A percentile compares a stretch with the other conserved stretches of the same genome.
Evolutionary conservation across 1,140 invertebrate species (phyloP).

Genomic region (Eueides isabella): DNA sequence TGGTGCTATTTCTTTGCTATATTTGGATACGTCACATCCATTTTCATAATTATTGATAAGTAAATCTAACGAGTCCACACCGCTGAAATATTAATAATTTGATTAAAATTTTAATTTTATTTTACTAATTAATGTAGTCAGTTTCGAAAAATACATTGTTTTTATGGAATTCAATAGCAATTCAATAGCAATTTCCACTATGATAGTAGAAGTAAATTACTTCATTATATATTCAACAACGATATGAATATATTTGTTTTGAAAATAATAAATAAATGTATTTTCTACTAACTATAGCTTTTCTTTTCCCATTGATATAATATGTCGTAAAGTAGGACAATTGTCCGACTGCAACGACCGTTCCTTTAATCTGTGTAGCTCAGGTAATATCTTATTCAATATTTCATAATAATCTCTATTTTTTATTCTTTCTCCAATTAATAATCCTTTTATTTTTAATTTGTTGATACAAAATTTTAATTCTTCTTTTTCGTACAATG

Average conservation of each 20-base stretch:
- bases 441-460: conserved; percentile 88
- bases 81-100: conserved; percentile 77
- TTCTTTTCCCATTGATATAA: conserved; percentile 82
- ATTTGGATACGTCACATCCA: conserved; percentile 49
- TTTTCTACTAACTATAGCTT: conserved; percentile 72
- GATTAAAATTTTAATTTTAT: background rate
- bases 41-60: conserved; percentile 63
- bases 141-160: no score
- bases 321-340: conserved; percentile 80
- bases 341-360: conserved; percentile 60
- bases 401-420: conserved; percentile 89
- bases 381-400: conserved; percentile 82
- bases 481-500: conserved; percentile 90
- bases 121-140: background rate
- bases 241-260: background rate
- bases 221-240: no score
- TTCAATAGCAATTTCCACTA: no score
- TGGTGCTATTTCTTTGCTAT: conserved; percentile 82
- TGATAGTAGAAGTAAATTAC: no score
- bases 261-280: background rate
- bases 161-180: no score
- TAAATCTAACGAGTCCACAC: conserved; percentile 84
- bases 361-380: conserved; percentile 68
- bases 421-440: conserved; percentile 86
- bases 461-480: conserved; percentile 91